Evolutionary conservation across 2,113 vertebrate species (phyloP).

Genomic region (Leiothrix lutea): DNA sequence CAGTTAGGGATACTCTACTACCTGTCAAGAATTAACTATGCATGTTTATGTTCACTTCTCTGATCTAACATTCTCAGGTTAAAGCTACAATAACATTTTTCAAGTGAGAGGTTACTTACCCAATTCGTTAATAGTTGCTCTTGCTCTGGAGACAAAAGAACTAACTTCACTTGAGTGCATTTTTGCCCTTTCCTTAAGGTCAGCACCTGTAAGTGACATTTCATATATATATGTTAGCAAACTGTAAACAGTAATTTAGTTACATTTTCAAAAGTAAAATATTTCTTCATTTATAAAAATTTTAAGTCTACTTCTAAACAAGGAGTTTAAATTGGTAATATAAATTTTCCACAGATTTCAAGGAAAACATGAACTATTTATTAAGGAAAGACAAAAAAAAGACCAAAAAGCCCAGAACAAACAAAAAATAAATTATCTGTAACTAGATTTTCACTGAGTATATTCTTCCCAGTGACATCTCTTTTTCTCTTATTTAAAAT

Average conservation of each 20-base stretch:
- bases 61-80: neutral
- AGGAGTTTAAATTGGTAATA: neutral
- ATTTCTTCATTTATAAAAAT: neutral
- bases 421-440: neutral
- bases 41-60: neutral
- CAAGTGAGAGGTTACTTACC: conserved; percentile 73
- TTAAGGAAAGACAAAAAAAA: neutral
- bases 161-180: conserved; percentile 95
- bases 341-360: conserved; percentile 25
- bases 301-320: neutral
- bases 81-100: neutral
- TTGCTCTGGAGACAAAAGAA: conserved; percentile 91
- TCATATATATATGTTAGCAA: conserved; percentile 28
- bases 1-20: neutral
- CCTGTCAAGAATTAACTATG: neutral
- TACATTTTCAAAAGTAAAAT: neutral
- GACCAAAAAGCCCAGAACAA: neutral
- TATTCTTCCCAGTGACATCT: neutral
- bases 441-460: neutral
- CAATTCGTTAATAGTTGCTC: conserved; percentile 90
- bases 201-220: conserved; percentile 84
- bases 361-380: conserved; percentile 1
- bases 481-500: neutral
- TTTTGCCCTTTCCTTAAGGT: conserved; percentile 94
- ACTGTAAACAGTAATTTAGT: neutral